These are phyloP conservation scores for Poecilia velifera DNA, from an alignment of 2,797 vertebrate species.

Conservation along the genomic window DNA sequence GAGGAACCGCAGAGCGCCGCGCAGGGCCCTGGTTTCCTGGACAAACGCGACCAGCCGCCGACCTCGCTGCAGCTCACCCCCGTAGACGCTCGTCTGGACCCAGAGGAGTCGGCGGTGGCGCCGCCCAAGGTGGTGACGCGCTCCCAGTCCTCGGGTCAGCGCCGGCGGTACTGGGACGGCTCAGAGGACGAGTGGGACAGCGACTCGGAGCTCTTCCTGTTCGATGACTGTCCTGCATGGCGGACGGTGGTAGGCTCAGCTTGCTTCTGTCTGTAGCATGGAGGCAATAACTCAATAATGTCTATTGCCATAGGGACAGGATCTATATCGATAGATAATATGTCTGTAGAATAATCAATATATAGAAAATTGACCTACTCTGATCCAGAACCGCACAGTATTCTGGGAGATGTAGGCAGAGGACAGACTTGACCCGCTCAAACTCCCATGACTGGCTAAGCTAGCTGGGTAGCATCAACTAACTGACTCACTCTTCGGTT, in stretches of 20 bases:
- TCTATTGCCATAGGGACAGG: no score
- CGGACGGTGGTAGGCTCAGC: conserved; percentile 70
- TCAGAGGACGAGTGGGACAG: conserved; percentile 76
- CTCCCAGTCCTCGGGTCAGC: conserved; percentile 75
- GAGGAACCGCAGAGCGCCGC: conserved; percentile 22
- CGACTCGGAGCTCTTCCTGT: conserved; percentile 66
- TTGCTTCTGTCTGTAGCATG: no score
- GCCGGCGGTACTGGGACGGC: conserved; percentile 70
- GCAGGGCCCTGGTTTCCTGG: conserved; percentile 15
- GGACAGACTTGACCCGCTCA: no score
- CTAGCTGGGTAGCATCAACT: no score
- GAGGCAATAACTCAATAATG: no score
- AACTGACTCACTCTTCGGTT: no score
- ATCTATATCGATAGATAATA: no score
- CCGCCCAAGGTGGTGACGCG: conserved; percentile 72
- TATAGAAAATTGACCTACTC: no score
- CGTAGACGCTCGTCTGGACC: conserved; percentile 17
- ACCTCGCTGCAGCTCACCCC: conserved; percentile 19
- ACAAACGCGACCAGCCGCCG: conserved; percentile 16
- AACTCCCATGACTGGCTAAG: no score
- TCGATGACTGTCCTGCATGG: conserved; percentile 57
- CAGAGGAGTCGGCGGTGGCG: conserved; percentile 5
- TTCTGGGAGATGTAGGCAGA: no score
- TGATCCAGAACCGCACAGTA: no score
- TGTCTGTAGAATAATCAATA: no score